Evolutionary conservation across 2,113 vertebrate genomes (phyloP).

Genomic region (Stegostoma tigrinum): DNA sequence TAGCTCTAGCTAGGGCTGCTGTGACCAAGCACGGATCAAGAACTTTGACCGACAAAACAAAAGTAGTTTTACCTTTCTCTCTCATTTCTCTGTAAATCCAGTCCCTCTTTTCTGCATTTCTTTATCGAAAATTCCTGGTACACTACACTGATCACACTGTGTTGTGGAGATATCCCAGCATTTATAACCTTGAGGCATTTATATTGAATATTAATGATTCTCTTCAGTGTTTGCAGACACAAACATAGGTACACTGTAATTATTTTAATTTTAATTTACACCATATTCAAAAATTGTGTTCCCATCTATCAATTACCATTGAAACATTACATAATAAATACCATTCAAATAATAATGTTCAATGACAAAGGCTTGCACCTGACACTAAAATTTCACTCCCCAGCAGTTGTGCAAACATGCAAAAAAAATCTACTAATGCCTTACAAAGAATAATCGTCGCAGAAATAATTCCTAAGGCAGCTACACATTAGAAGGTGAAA

Average conservation of each 20-base stretch:
- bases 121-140: not conserved
- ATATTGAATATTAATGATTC: not conserved
- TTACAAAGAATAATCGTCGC: not conserved
- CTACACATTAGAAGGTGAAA: not conserved
- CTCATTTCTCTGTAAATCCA: not conserved
- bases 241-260: not conserved
- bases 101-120: not conserved
- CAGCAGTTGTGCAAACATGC: not conserved
- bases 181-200: not conserved
- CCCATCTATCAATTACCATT: not conserved
- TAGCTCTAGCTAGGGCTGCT: not conserved
- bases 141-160: not conserved
- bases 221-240: not conserved
- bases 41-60: not conserved
- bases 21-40: not conserved
- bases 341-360: not conserved
- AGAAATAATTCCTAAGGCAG: not conserved
- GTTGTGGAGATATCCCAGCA: not conserved
- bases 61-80: not conserved
- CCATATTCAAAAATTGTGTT: not conserved
- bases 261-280: not conserved
- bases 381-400: not conserved
- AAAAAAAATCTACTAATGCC: not conserved
- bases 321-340: not conserved
- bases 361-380: not conserved